Conservation (phyloP, 2,888 invertebrate genomes). For the Vanessa cardui region DNA sequence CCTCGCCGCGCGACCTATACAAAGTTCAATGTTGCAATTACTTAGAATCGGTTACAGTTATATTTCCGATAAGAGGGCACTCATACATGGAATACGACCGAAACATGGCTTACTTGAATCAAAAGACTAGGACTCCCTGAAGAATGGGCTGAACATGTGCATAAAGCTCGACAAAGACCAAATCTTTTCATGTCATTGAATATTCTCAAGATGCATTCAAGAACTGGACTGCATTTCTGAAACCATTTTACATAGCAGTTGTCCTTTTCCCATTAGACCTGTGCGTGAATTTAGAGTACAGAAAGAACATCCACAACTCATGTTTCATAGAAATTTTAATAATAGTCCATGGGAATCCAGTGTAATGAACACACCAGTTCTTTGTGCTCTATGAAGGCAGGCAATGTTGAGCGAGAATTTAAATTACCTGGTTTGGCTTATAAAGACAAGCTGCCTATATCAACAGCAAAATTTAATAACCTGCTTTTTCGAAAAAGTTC, state of each 20-base stretch:
- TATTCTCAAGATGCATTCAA: not conserved
- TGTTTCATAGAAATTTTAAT: conserved; percentile 1
- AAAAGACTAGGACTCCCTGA: conserved; percentile 4
- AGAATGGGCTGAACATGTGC: too few species aligned
- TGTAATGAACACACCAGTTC: not conserved
- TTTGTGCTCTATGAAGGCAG: not conserved
- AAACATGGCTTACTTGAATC: conserved; percentile 22
- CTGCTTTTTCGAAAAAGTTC: conserved; percentile 23
- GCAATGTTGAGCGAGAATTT: too few species aligned
- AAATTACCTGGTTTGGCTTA: conserved; percentile 25
- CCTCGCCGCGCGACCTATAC: too few species aligned
- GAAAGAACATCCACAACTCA: not conserved
- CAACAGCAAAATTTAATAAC: conserved; percentile 34
- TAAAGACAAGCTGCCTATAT: conserved; percentile 31
- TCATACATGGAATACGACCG: conserved; percentile 21
- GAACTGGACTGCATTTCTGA: not conserved
- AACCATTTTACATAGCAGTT: too few species aligned
- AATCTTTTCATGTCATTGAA: too few species aligned
- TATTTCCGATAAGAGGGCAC: conserved; percentile 22
- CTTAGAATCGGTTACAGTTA: conserved; percentile 17
- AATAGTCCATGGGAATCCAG: not conserved
- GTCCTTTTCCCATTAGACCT: too few species aligned
- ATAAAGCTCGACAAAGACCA: too few species aligned
- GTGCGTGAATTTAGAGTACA: not conserved
- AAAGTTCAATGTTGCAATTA: conserved; percentile 12